Base-by-base conservation (phyloP, 2,797 vertebrate species). In the Chaetophractus vellerosus region DNA sequence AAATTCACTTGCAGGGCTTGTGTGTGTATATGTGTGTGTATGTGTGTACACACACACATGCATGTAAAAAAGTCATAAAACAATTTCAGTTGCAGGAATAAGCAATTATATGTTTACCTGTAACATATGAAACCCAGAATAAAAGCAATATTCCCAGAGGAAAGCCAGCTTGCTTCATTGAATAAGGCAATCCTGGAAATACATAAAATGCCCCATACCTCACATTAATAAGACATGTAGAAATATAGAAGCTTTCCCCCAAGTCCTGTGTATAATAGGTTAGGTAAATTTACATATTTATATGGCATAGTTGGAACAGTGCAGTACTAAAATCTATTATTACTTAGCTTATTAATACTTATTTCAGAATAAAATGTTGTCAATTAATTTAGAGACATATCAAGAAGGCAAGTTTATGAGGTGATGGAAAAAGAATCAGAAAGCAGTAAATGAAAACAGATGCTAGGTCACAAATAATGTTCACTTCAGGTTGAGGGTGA, bases 111-210 rank as follows among this genome's bases (percentile, higher is more conserved):
- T 14, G 88, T 88, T 91, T 98, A 99, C 98, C 99, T 98, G 99
- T 99, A 95, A 99, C 98, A 89, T 98, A 99, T 1, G 98, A 99
- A 96, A 99, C 99, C 85, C 98, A 96, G 83, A 99, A 74, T 93
- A 99, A 98, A 92, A 99, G 99, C 82, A 99, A 94, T 69, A 99
- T 95, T 92, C 99, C 99, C 50, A 99, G 96, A n/a, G 99, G 99
- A 94, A 99, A 99, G 45, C 99, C 99, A 81, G 99, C 99, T 98
- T 99, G 99, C 97, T 99, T 99, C 98, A 99, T 97, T 3, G 99
- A 99, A 96, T 99, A 99, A 1, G 99, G 99, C 89, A 99, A 98
- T 88, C 99, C 99, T 99, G 95, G 36, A 94, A 97, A 96, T 78
- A 96, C 85, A 95, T 63, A 98, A 96, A 97, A 95, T 19, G 45